Percentiles rank a stretch among this genome's conserved stretches.
Evolutionary conservation across 2,797 vertebrate species (phyloP).

Genomic region (Limnodromus scolopaceus): DNA sequence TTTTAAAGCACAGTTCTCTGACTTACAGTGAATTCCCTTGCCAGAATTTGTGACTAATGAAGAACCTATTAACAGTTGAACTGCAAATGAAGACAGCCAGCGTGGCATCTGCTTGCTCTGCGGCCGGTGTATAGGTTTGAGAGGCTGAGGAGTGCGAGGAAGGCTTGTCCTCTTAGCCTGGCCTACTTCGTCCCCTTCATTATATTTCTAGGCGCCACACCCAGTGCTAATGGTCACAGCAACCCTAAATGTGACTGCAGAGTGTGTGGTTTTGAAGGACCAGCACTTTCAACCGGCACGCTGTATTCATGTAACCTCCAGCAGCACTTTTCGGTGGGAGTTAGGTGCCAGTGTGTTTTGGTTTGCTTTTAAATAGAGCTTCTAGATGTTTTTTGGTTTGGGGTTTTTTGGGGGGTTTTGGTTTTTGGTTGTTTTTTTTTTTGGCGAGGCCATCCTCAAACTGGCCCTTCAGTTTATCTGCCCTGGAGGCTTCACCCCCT

Average conservation of each 20-base stretch:
- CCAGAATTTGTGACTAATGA: not conserved
- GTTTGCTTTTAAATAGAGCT: not conserved
- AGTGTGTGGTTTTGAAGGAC: not conserved
- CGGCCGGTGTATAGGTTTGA: not conserved
- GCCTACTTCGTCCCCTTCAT: not conserved
- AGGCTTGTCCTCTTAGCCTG: not conserved
- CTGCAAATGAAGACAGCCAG: not conserved
- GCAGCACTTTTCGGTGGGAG: too few relatives aligned
- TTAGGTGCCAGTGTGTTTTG: not conserved
- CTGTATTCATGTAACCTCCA: not conserved
- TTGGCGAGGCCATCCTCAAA: not conserved
- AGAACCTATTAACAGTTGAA: not conserved
- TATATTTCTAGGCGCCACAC: not conserved
- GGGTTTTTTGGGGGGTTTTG: too few relatives aligned
- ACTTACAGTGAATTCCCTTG: not conserved
- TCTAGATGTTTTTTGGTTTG: not conserved
- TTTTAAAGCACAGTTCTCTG: not conserved
- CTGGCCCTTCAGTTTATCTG: not conserved
- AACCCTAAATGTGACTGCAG: not conserved
- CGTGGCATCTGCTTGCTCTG: not conserved
- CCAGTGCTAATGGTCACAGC: not conserved
- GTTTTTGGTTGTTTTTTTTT: not conserved
- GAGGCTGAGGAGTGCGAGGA: fast-evolving
- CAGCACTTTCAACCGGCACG: not conserved
- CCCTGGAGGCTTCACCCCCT: not conserved